These are phyloP conservation scores for Heteromormyrus szaboi DNA, from an alignment of 2,797 vertebrate species.

Conservation along the genomic window DNA sequence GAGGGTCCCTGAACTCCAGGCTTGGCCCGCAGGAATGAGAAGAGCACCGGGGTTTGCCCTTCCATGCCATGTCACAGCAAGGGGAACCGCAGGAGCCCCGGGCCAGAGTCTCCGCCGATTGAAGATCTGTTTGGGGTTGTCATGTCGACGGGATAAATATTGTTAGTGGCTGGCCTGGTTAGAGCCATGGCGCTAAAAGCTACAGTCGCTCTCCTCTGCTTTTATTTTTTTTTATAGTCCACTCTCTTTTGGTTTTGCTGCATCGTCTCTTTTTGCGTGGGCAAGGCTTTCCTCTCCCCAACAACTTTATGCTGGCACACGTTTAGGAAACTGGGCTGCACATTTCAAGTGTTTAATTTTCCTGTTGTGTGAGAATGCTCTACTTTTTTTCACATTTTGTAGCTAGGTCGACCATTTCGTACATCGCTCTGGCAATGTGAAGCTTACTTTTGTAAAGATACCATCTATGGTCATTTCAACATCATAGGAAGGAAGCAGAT, in stretches of 20 bases:
- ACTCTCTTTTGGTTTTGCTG: neutral
- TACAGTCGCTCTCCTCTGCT: neutral
- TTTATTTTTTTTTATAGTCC: neutral
- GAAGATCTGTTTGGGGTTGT: slow-evolving; percentile 16
- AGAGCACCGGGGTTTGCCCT: neutral
- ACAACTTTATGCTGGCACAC: neutral
- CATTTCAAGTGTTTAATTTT: neutral
- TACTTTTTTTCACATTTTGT: neutral
- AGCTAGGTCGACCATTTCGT: neutral
- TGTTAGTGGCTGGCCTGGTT: slow-evolving; percentile 19
- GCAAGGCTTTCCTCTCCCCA: neutral
- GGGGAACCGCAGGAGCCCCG: neutral
- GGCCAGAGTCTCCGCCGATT: slow-evolving; percentile 4
- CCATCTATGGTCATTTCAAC: neutral
- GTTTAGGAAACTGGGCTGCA: neutral
- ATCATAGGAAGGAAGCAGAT: neutral
- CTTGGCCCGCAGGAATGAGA: neutral
- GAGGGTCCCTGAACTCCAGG: neutral
- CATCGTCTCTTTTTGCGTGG: neutral
- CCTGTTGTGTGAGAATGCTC: neutral
- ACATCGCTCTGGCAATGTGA: neutral
- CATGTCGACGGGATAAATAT: slow-evolving; percentile 35
- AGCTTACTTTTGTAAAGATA: neutral
- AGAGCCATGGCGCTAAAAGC: neutral
- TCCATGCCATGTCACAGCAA: neutral